Percentiles rank a stretch among this genome's conserved stretches.
These are phyloP conservation scores for Hippocampus kuda DNA, from an alignment of 2,797 vertebrate genomes.

Conservation along the genomic window DNA sequence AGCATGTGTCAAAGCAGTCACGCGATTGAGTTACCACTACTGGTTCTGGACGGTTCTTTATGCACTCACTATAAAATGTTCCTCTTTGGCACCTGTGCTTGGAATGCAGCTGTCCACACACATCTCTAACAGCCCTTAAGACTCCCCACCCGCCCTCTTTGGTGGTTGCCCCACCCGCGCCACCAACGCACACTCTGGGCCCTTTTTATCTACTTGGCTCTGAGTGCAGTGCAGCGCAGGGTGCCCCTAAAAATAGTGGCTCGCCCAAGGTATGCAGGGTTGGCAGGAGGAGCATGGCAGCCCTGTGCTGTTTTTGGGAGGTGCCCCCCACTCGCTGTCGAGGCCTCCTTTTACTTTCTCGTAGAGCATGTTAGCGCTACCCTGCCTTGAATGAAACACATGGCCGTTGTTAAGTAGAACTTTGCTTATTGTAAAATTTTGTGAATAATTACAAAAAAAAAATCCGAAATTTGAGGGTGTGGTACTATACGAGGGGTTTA, in stretches of 20 bases:
- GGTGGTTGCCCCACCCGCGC: slow-evolving; percentile 34
- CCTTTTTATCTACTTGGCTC: slow-evolving; percentile 52
- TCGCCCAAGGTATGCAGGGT: slow-evolving; percentile 48
- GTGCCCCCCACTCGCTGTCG: slow-evolving; percentile 10
- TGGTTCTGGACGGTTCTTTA: slow-evolving; percentile 11
- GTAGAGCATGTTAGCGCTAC: not conserved
- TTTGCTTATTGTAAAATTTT: not conserved
- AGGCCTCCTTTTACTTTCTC: slow-evolving; percentile 29
- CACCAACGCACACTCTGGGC: slow-evolving; percentile 19
- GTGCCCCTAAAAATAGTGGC: slow-evolving; percentile 65
- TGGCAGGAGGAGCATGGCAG: slow-evolving; percentile 35
- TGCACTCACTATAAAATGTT: slow-evolving; percentile 20
- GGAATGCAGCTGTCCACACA: slow-evolving; percentile 55
- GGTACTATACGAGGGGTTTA: too few relatives aligned
- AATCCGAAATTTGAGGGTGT: too few relatives aligned
- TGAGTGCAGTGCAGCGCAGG: slow-evolving; percentile 27
- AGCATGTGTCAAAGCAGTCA: not conserved
- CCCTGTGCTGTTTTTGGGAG: slow-evolving; percentile 49
- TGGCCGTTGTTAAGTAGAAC: not conserved
- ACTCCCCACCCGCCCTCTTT: slow-evolving; percentile 26
- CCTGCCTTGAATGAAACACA: not conserved
- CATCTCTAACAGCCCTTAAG: slow-evolving; percentile 38
- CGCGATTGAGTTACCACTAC: slow-evolving; percentile 8
- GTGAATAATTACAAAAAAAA: not conserved
- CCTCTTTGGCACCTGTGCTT: slow-evolving; percentile 51